Base-by-base conservation (phyloP, 2,797 vertebrate species). In the Lerista edwardsae region DNA sequence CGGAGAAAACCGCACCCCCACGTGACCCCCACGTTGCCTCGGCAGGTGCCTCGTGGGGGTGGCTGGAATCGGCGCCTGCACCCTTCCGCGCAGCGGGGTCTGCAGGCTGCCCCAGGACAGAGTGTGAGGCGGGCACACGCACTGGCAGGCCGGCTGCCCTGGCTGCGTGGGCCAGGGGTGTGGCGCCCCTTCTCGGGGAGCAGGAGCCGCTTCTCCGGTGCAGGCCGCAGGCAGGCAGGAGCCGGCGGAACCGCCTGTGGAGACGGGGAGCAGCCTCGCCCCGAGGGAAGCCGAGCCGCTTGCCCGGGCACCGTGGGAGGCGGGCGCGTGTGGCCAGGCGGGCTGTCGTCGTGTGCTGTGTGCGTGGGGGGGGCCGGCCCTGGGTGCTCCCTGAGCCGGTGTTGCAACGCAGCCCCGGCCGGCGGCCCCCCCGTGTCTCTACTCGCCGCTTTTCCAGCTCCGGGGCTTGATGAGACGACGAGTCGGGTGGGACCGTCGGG, bases 381-480 rank as follows among this genome's bases (percentile, higher is more conserved):
- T 0, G 1, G 94, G 94, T 65, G 0, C 51, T 88, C 0, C 55
- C 86, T 84, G 82, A 89, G 92, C 92, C 82, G 0, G 21, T 91
- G 93, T 85, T 41, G 17, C 78, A 87, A 89, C 84, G 86, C 91
- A 69, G 92, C 75, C 57, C 1, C 29, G 25, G 57, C 75, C 23
- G 12, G 55, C 79, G 34, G 92, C 74, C 65, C 74, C 65, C 86
- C 95, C 84, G 3, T 93, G 96, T 93, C 93, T 75, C 80, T 86
- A 83, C 96, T 95, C 92, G 96, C 88, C 69, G 82, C 36, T 65
- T 90, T 79, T 91, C 90, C 92, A 90, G 94, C 93, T 95, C 91
- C 9, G 57, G 94, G 94, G 91, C 90, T 84, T 1, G 88, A 91
- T 87, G 90, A 44, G 91, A 93, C 94, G 94, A 93, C 86, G 1